Base-by-base conservation (phyloP, 1,140 invertebrate genomes). In the Palaemon carinicauda region DNA sequence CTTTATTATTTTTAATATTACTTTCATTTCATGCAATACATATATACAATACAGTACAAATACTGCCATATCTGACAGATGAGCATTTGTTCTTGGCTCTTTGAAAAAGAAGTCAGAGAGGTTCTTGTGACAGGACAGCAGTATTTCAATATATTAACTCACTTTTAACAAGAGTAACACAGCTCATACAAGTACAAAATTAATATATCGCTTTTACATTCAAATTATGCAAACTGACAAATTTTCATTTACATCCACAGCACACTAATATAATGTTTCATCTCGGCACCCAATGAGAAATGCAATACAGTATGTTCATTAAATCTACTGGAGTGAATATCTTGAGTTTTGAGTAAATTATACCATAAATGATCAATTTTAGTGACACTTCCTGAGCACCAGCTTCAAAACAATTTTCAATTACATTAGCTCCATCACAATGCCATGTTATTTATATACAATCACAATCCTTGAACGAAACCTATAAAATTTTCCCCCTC, bases 101-200 rank as follows among this genome's bases (percentile, higher is more conserved):
- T 79, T 78, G 79, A 56, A 85, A 69, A 84, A 84, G 77, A 77
- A 71, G 77, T 41, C 53, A 85, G 79, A 71, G 77, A 65, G 78
- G 56, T 85, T 33, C 74, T 85, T 52, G 51, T 60, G 65, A 85
- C 82, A 85, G 74, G 56, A 85, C 60, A 79, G 74, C 77, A 65
- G 27, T 82, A 73, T 77, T 73, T 17, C 31, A 85, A 24, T 85
- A 79, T 85, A 85, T 74, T 79, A 71, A 79, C 82, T 78, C 82
- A 85, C 82, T 85, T 85, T 85, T 79, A 65, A 85, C 75, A 85
- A 85, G 82, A 79, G 82, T 85, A 85, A 85, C 75, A 85, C 75
- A 85, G 74, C 74, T 85, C 79, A 75, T 85, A 85, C 82, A 77
- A 85, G 82, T 85, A 85, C 82, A 85, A 85, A 85, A 85, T 85